Evolutionary conservation across 2,888 invertebrate species (phyloP), one percentile per base, ranked within the genome.

Genomic region (Xanthorhoe spadicearia): DNA sequence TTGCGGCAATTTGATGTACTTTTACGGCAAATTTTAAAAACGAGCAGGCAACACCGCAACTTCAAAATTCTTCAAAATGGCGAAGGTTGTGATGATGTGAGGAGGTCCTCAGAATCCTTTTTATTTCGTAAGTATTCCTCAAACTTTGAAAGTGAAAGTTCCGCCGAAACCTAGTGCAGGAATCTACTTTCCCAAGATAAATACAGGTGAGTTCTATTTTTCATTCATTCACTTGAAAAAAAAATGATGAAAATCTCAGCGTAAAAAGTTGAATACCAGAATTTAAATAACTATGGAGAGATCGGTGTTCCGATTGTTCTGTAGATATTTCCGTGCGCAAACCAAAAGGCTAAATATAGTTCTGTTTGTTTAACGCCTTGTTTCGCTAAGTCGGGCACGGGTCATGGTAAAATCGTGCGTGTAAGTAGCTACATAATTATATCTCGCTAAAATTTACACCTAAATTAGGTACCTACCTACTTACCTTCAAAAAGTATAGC

Each of bases 21-120:
- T 23, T 23, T 23, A 23, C 23, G 23, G 23, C 23, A 23, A 10
- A 38, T 38, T 38, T 13, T 38, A 10, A 13, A 43, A 43, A 43
- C 13, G 13, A 13, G 38, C 13, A 13, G 38, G 38, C 38, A 43
- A 5, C 38, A 43, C 38, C 13, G 38, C 10, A 10, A 13, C 38
- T 43, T 43, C 38, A 43, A 13, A 43, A n/a, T 10, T 10, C 75
- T 81, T 79, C 77, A 77, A 88, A 84, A 91, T 90, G 89, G 85
- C 80, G 81, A 81, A 81, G 78, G 83, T 83, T 85, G 84, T 85
- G 85, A 84, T 76, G 80, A 77, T 80, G 75, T 77, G 64, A 66
- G 58, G 46, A 66, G 49, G 53, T 51, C 65, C 61, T 57, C 59
- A 78, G 77, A 81, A 78, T 78, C 80, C 73, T 74, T 77, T 71